Percentiles rank a stretch among this genome's conserved stretches.
Evolutionary conservation across 2,797 vertebrate genomes (phyloP).

Genomic region (Gymnoscopelus braueri): DNA sequence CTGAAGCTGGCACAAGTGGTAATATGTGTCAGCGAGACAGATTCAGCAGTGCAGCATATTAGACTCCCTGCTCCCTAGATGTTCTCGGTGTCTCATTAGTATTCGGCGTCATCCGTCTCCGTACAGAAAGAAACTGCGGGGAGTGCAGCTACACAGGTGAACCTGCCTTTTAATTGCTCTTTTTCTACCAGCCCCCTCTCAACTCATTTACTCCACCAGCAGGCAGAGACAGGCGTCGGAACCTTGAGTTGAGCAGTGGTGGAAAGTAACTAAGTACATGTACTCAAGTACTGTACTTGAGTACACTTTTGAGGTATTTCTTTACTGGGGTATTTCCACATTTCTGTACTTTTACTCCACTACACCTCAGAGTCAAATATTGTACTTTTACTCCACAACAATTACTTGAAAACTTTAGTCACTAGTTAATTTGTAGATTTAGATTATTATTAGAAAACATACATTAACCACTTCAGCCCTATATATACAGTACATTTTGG

Average conservation of each 20-base stretch:
- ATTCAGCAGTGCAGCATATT: conserved; percentile 19
- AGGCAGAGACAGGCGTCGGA: background rate
- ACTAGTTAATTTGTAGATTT: too few species aligned
- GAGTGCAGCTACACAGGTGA: conserved; percentile 27
- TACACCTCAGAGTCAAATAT: too few species aligned
- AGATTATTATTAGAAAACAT: too few species aligned
- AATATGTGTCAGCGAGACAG: conserved; percentile 35
- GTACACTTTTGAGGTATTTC: too few species aligned
- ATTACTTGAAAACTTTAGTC: too few species aligned
- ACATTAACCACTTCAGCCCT: too few species aligned
- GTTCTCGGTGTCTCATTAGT: conserved; percentile 35
- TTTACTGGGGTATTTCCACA: too few species aligned
- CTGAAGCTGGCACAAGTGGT: background rate
- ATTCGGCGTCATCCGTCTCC: conserved; percentile 34
- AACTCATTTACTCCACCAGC: conserved; percentile 30
- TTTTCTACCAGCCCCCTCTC: conserved; percentile 19
- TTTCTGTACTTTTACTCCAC: too few species aligned
- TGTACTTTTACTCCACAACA: too few species aligned
- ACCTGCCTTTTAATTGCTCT: conserved; percentile 32
- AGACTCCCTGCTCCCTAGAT: conserved; percentile 21
- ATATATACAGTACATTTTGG: too few species aligned
- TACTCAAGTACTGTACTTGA: too few species aligned
- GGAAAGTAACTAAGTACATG: too few species aligned
- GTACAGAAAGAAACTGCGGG: conserved; percentile 23
- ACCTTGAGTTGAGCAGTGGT: background rate